Percentiles rank a stretch among this genome's conserved stretches.
These are phyloP conservation scores for Sphaeridia pumilis DNA, from an alignment of 2,888 invertebrate genomes.

Conservation along the genomic window DNA sequence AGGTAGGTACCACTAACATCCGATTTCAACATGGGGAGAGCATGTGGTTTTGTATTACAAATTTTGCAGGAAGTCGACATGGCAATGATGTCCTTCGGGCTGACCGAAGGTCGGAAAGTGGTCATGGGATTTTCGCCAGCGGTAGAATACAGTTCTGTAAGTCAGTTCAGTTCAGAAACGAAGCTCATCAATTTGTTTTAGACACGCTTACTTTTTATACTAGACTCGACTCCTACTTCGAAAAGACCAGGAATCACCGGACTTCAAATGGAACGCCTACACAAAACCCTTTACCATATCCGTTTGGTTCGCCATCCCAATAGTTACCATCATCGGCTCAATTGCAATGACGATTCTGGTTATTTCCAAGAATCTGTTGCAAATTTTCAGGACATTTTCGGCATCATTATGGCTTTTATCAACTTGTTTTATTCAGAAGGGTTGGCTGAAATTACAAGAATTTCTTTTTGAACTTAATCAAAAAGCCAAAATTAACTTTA, in stretches of 20 bases:
- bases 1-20: conserved; percentile 15
- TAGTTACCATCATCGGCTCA: conserved; percentile 19
- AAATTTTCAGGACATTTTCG: conserved; percentile 20
- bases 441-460: too few relatives aligned
- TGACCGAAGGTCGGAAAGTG: conserved; percentile 20
- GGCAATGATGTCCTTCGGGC: conserved; percentile 31
- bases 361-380: background rate
- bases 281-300: conserved; percentile 27
- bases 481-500: too few relatives aligned
- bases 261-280: conserved; percentile 30
- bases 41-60: background rate
- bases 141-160: conserved; percentile 32
- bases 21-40: background rate
- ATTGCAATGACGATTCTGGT: background rate
- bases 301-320: conserved; percentile 29
- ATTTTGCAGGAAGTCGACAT: conserved; percentile 27
- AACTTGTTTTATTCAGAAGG: conserved; percentile 30
- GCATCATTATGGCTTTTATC: conserved; percentile 28
- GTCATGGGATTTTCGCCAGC: conserved; percentile 34
- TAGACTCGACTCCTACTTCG: conserved; percentile 31
- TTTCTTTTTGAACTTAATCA: too few relatives aligned
- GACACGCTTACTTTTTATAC: background rate
- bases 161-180: background rate
- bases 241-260: conserved; percentile 24
- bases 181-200: too few relatives aligned